Evolutionary conservation across 2,888 invertebrate species (phyloP), one percentile per base, ranked within the genome.

Genomic region (Entomobrya proxima): DNA sequence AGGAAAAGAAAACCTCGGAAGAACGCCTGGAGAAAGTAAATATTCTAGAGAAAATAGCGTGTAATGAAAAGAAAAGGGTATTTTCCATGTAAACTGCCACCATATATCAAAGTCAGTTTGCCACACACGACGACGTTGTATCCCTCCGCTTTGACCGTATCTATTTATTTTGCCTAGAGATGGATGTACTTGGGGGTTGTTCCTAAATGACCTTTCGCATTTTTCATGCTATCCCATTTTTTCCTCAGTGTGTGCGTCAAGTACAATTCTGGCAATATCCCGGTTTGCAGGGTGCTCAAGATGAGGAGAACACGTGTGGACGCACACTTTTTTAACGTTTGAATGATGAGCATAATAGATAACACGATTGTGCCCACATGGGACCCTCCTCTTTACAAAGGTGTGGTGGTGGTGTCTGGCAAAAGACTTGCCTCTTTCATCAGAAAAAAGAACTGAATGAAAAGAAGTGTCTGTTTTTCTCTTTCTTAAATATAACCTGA

Each of bases 41-140:
- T 15, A 27, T 11, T 15, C 11, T 9, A 40, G 47, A 21, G 37
- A 18, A 47, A 69, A 35, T 27, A 55, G 55, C 55, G 69, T 69
- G 67, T 18, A 40, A 76, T 67, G 69, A 83, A 83, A 78, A 74
- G 47, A 47, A 85, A 84, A 78, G 64, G 84, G 74, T 72, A 52
- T 69, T 78, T 83, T 85, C 78, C 84, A 72, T 85, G 84, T 85
- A 85, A 85, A 85, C 55, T 85, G 84, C 84, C 84, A 78, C 30
- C 78, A 78, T 85, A 78, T 74, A 85, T 85, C 84, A 85, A 85
- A 78, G 78, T 85, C 78, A 78, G 21, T 69, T 47, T 44, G 55
- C 61, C 77, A 61, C 37, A 37, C 37, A 18, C 30, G 7, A 24
- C 58, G 30, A 11, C 13, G 24, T 3, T n/a, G 35, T 47, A 24